These are phyloP conservation scores for Sebastes nivosus DNA, from an alignment of 2,797 vertebrate species.

Conservation along the genomic window DNA sequence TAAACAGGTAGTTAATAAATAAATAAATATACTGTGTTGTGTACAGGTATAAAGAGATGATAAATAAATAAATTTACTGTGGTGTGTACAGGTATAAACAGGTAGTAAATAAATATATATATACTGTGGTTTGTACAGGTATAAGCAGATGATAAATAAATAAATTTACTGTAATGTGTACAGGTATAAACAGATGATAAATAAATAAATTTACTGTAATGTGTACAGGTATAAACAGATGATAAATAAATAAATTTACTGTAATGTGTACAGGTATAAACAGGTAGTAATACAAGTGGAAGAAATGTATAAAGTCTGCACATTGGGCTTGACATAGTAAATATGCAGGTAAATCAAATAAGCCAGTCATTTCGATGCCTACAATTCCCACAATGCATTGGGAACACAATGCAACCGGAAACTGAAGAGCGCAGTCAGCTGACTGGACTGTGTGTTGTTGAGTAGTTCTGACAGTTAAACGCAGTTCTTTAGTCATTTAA, in stretches of 20 bases:
- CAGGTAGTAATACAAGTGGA: too few species aligned
- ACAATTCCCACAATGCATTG: slow-evolving; percentile 55
- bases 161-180: too few species aligned
- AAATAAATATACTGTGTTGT: too few species aligned
- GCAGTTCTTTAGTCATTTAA: not conserved
- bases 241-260: too few species aligned
- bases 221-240: too few species aligned
- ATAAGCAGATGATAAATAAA: rapidly evolving
- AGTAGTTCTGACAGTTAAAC: not conserved
- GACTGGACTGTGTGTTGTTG: slow-evolving; percentile 23
- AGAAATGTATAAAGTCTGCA: not conserved
- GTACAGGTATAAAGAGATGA: too few species aligned
- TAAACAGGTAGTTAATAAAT: rapidly evolving
- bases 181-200: too few species aligned
- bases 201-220: too few species aligned
- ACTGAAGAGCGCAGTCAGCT: slow-evolving; percentile 47
- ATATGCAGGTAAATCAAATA: not conserved
- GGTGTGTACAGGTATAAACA: too few species aligned
- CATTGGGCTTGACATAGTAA: not conserved
- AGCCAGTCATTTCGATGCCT: not conserved
- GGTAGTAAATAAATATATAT: too few species aligned
- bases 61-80: too few species aligned
- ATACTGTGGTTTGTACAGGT: too few species aligned
- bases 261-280: not conserved
- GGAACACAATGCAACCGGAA: slow-evolving; percentile 25